phyloP scores from a whole-genome alignment of 92 coral and sea anemone genomes.

The Nematostella vectensis region DNA sequence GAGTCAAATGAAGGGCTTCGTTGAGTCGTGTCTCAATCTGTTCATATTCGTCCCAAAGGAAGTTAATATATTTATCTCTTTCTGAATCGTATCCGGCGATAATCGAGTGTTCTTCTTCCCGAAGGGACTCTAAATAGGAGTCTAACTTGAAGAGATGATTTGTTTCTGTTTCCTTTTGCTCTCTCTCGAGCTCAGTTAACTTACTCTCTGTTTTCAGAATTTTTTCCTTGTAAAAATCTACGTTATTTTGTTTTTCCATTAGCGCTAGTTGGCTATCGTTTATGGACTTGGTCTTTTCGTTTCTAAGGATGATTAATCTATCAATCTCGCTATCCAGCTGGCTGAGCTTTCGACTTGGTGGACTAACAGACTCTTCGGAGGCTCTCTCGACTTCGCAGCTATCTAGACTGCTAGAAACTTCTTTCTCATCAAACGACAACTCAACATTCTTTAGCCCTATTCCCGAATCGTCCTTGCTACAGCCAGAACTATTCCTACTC shows the following conservation, averaged over 20 bases:
- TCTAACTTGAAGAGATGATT: slow-evolving; percentile 66
- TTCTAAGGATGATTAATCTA: slow-evolving; percentile 28
- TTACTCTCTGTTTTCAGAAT: slow-evolving; percentile 56
- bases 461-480: slow-evolving; percentile 3
- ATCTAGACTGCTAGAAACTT: slow-evolving; percentile 15
- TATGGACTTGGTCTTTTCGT: slow-evolving; percentile 48
- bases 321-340: slow-evolving; percentile 18
- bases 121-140: slow-evolving; percentile 50
- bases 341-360: slow-evolving; percentile 12
- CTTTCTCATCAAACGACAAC: background rate
- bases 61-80: slow-evolving; percentile 37
- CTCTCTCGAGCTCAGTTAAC: slow-evolving; percentile 44
- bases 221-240: slow-evolving; percentile 51
- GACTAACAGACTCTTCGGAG: background rate
- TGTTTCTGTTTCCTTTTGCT: slow-evolving; percentile 43
- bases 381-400: slow-evolving; percentile 21
- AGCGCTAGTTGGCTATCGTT: slow-evolving; percentile 38
- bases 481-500: background rate
- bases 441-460: slow-evolving; percentile 13
- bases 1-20: slow-evolving; percentile 17
- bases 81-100: slow-evolving; percentile 51
- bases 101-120: slow-evolving; percentile 41
- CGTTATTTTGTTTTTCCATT: slow-evolving; percentile 37
- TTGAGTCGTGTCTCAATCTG: slow-evolving; percentile 42
- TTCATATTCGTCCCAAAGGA: slow-evolving; percentile 53